These are phyloP conservation scores for Grus americana DNA, from an alignment of 2,113 vertebrate genomes.

Conservation along the genomic window DNA sequence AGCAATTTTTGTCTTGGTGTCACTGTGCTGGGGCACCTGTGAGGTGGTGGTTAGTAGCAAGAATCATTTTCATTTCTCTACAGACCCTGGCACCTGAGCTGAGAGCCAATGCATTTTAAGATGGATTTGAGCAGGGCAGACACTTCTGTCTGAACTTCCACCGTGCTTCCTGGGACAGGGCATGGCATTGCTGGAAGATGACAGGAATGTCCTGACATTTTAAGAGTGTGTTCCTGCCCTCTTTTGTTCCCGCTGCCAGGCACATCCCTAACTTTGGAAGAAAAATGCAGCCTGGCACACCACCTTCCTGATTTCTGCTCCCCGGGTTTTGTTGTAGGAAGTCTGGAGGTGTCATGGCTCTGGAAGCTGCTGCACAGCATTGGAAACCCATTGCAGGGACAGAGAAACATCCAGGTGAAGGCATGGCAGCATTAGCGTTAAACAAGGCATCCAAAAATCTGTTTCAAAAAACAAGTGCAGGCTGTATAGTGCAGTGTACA, in stretches of 20 bases:
- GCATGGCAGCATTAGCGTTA: fast-evolving
- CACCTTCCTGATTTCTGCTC: not conserved
- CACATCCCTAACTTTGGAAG: not conserved
- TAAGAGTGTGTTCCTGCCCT: not conserved
- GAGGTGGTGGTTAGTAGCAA: not conserved
- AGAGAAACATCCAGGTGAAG: not conserved
- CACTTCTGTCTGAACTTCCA: not conserved
- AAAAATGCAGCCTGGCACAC: not conserved
- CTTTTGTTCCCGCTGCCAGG: not conserved
- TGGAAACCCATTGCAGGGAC: not conserved
- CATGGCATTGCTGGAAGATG: not conserved
- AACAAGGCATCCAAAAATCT: not conserved
- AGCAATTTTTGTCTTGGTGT: not conserved
- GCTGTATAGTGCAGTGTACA: not conserved
- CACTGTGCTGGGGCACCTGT: not conserved
- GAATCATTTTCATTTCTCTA: not conserved
- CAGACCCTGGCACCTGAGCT: not conserved
- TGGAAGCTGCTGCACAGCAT: not conserved
- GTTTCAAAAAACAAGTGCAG: not conserved
- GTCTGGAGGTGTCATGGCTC: not conserved
- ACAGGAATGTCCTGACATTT: not conserved
- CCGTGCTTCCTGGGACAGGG: not conserved
- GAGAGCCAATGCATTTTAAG: not conserved
- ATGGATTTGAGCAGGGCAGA: not conserved
- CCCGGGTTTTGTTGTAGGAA: not conserved